Conservation (phyloP, 2,797 vertebrate species). For the Halcyon badia region DNA sequence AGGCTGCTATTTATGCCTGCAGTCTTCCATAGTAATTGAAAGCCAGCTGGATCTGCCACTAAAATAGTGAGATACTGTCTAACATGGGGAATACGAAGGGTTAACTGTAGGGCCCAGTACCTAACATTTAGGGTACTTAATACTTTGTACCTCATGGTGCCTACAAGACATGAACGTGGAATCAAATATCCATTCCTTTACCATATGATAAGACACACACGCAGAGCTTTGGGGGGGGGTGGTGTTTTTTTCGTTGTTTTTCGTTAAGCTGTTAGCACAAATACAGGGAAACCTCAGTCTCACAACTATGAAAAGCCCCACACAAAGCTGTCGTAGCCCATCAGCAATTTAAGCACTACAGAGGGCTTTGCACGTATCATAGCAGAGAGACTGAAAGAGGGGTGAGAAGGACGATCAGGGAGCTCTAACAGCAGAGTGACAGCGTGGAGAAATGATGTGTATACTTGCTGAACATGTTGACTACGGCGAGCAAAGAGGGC, state of each 20-base stretch:
- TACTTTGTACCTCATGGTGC: not conserved
- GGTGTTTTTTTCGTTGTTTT: too few species aligned
- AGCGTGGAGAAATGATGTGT: not conserved
- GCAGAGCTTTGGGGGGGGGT: not conserved
- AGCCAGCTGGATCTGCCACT: not conserved
- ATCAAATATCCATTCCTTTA: not conserved
- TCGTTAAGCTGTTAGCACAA: not conserved
- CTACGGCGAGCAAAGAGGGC: not conserved
- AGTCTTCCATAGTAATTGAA: not conserved
- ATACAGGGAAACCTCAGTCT: not conserved
- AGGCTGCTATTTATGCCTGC: not conserved
- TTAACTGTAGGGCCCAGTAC: not conserved
- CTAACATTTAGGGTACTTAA: not conserved
- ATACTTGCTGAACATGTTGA: not conserved
- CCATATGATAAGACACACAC: not conserved
- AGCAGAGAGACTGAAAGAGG: not conserved
- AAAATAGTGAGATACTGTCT: not conserved
- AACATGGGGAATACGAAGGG: not conserved
- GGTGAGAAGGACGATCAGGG: not conserved
- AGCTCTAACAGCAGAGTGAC: not conserved
- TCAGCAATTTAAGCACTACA: not conserved
- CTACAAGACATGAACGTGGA: not conserved
- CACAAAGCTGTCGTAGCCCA: not conserved
- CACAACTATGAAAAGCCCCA: not conserved
- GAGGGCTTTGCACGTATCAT: not conserved